Conservation (phyloP, 2,888 invertebrate species). For the Drosophila anceps region DNA sequence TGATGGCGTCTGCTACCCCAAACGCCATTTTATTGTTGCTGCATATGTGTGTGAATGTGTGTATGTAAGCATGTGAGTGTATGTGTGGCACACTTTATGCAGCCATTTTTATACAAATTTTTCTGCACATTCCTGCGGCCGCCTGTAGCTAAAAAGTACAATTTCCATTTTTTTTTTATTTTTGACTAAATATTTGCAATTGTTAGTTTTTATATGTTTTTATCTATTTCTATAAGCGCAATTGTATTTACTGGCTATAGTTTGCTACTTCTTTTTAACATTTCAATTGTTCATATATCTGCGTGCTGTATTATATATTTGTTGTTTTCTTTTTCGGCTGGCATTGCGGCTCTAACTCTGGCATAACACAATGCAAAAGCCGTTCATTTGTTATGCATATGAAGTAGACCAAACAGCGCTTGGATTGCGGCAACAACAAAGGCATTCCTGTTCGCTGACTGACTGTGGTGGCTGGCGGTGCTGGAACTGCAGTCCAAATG, state of each 20-base stretch:
- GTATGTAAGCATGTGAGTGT: constrained; percentile 25
- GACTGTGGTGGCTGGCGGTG: constrained; percentile 20
- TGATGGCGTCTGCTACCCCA: constrained; percentile 66
- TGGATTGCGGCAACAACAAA: constrained; percentile 46
- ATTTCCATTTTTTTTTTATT: constrained; percentile 56
- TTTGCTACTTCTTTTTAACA: constrained; percentile 40
- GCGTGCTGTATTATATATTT: constrained; percentile 18
- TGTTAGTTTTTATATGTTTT: constrained; percentile 63
- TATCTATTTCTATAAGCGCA: constrained; percentile 53
- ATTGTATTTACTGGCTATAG: constrained; percentile 43
- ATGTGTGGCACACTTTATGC: constrained; percentile 65
- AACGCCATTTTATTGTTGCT: constrained; percentile 70
- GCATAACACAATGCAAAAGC: constrained; percentile 66
- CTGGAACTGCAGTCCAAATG: constrained; percentile 29
- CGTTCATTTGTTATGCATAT: constrained; percentile 79
- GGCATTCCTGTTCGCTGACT: constrained; percentile 31
- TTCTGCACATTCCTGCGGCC: constrained; percentile 54
- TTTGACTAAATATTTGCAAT: constrained; percentile 76
- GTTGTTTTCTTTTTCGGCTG: not conserved
- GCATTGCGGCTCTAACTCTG: constrained; percentile 25
- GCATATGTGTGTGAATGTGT: constrained; percentile 27
- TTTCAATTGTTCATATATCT: constrained; percentile 70
- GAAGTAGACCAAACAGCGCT: constrained; percentile 63
- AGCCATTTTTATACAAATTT: constrained; percentile 69
- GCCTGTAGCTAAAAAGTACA: constrained; percentile 61